Base-by-base conservation (phyloP, 2,888 invertebrate genomes). In the Pachydiplax longipennis region DNA sequence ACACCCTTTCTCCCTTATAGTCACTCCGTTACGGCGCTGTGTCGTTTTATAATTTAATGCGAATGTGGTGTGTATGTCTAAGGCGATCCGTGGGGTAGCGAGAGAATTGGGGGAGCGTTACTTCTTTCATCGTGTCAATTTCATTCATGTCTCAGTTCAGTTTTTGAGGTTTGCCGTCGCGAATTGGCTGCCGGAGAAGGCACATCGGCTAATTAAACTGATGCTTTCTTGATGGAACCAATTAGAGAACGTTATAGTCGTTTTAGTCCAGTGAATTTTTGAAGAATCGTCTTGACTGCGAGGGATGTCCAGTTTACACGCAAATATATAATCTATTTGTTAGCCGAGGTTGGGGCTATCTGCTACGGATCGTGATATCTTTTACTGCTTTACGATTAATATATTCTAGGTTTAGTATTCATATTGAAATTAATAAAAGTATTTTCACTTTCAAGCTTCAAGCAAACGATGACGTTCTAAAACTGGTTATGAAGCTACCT, bases 1-100 rank as follows among this genome's bases (percentile, higher is more conserved):
- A 31, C 73, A 73, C 61, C 87, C 18, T 31, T 61, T 37, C 61
- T 35, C n/a, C 58, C 37, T 87, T 37, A 53, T 87, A 61, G 61
- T 87, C 61, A 61, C 61, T 87, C 87, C 37, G 61, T 87, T 61
- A 37, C 61, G 61, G 87, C 61, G 37, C 61, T 65, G 31, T 58
- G 53, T 58, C 83, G 37, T 87, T 87, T 87, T 65, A 87, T 87
- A 87, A 87, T 87, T 87, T 87, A 87, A 87, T 48, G 87, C 87
- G 87, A 53, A 35, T 61, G 87, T 37, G 87, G 87, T 87, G 25
- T 87, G 87, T 87, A 61, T 31, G 37, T 65, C 37, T 65, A 87
- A 61, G 87, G 87, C 22, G 61, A 37, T 13, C 58, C 83, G 13
- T 61, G 25, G 25, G 53, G 22, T 53, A 58, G 58, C 1, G 22